phyloP scores from a whole-genome alignment of 2,888 invertebrate genomes.

The Cynaeus angustus region DNA sequence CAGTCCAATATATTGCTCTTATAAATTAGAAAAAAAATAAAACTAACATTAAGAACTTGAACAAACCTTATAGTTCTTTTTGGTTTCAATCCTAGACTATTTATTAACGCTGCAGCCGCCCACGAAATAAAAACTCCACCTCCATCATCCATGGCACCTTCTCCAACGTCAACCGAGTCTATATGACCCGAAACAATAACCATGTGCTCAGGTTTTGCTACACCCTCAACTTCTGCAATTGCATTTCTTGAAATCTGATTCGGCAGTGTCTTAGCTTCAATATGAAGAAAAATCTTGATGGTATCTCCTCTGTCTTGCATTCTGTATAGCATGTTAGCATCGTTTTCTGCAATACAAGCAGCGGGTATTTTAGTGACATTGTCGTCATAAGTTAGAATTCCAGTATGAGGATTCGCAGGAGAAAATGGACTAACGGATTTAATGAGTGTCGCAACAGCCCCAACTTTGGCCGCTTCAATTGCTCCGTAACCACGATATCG shows the following conservation, averaged over 20 bases:
- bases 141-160: slow-evolving; percentile 92
- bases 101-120: slow-evolving; percentile 81
- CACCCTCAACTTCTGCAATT: slow-evolving; percentile 80
- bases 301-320: slow-evolving; percentile 66
- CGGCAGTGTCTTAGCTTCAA: slow-evolving; percentile 77
- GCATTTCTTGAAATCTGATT: slow-evolving; percentile 81
- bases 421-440: slow-evolving; percentile 86
- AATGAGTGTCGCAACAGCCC: slow-evolving; percentile 84
- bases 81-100: slow-evolving; percentile 77
- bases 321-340: slow-evolving; percentile 83
- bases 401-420: slow-evolving; percentile 85
- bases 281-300: slow-evolving; percentile 76
- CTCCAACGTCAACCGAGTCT: slow-evolving; percentile 91
- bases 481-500: slow-evolving; percentile 80
- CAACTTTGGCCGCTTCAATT: slow-evolving; percentile 79
- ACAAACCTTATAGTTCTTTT: slow-evolving; percentile 83
- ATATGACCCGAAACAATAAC: slow-evolving; percentile 89
- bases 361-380: slow-evolving; percentile 80
- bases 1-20: slow-evolving; percentile 88
- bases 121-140: slow-evolving; percentile 87
- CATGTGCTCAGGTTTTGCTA: slow-evolving; percentile 71
- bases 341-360: slow-evolving; percentile 85
- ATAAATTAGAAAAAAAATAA: no score
- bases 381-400: slow-evolving; percentile 78
- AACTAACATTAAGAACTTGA: no score